A percentile compares a stretch with the other conserved stretches of the same genome.
phyloP scores from a whole-genome alignment of 2,888 invertebrate genomes.

The Drosophila demipolita region DNA sequence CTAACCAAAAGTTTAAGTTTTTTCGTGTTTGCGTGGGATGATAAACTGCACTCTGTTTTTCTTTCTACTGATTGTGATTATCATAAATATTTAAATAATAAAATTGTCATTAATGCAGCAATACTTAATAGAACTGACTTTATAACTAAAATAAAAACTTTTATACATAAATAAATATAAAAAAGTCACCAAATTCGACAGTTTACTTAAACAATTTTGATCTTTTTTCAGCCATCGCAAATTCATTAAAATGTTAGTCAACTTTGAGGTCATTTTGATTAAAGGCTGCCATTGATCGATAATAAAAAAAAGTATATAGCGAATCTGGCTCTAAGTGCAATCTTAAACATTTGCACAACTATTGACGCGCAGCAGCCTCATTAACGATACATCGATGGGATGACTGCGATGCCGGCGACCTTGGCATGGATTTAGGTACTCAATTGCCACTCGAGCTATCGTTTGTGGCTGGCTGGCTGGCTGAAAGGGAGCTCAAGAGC shows the following conservation, averaged over 20 bases:
- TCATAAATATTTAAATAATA: not conserved
- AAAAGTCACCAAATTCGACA: not conserved
- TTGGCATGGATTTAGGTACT: conserved; percentile 58
- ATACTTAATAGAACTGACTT: not conserved
- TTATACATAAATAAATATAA: not conserved
- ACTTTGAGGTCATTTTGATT: conserved; percentile 30
- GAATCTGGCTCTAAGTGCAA: conserved; percentile 56
- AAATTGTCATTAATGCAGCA: not conserved
- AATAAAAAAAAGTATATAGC: conserved; percentile 15
- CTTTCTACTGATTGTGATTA: not conserved
- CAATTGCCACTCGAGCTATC: conserved; percentile 33
- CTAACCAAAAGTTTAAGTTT: not conserved
- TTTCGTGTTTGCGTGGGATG: too few species aligned
- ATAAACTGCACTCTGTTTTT: too few species aligned
- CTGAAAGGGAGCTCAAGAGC: conserved; percentile 7
- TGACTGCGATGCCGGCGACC: conserved; percentile 29
- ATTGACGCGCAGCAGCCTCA: conserved; percentile 52
- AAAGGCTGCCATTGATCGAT: conserved; percentile 14
- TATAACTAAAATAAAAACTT: not conserved
- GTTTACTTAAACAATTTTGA: too few species aligned
- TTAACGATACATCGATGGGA: conserved; percentile 34
- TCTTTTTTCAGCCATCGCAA: not conserved
- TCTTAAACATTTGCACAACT: conserved; percentile 62
- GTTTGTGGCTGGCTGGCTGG: conserved; percentile 3
- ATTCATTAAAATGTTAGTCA: conserved; percentile 12